phyloP scores from a whole-genome alignment of 2,797 vertebrate species.

The Coranthus polyacanthus region DNA sequence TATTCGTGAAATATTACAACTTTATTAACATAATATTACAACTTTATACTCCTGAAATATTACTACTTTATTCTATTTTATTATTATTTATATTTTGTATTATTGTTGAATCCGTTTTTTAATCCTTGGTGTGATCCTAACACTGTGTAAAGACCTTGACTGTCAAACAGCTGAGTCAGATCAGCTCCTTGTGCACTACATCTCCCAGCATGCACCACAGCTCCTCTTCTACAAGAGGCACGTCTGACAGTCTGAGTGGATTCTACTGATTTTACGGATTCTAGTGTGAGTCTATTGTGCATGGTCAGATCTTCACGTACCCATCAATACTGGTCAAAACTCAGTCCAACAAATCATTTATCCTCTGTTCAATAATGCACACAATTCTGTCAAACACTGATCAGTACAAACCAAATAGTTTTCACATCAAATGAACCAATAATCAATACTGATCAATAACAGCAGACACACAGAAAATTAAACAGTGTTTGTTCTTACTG shows the following conservation, averaged over 20 bases:
- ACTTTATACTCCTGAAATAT: too few species aligned
- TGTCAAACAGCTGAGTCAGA: too few species aligned
- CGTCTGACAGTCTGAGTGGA: background rate
- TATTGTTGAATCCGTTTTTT: too few species aligned
- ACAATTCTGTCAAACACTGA: background rate
- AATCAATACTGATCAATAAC: background rate
- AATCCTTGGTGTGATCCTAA: too few species aligned
- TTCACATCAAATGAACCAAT: background rate
- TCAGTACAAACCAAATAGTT: background rate
- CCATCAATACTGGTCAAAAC: background rate
- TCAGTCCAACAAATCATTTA: too few species aligned
- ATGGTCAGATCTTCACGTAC: background rate
- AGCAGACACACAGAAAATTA: background rate
- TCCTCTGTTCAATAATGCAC: too few species aligned
- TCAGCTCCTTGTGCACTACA: conserved; percentile 3
- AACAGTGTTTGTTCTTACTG: conserved; percentile 40
- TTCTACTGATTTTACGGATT: background rate
- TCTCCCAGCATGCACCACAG: conserved; percentile 40
- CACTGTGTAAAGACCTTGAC: too few species aligned
- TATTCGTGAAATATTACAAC: too few species aligned
- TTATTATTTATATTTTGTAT: too few species aligned
- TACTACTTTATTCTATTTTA: too few species aligned
- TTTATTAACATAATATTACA: too few species aligned
- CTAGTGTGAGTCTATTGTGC: too few species aligned
- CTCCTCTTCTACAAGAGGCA: conserved; percentile 4